A percentile compares a stretch with the other conserved stretches of the same genome.
These are phyloP conservation scores for Malurus melanocephalus DNA, from an alignment of 2,113 vertebrate species.

Conservation along the genomic window DNA sequence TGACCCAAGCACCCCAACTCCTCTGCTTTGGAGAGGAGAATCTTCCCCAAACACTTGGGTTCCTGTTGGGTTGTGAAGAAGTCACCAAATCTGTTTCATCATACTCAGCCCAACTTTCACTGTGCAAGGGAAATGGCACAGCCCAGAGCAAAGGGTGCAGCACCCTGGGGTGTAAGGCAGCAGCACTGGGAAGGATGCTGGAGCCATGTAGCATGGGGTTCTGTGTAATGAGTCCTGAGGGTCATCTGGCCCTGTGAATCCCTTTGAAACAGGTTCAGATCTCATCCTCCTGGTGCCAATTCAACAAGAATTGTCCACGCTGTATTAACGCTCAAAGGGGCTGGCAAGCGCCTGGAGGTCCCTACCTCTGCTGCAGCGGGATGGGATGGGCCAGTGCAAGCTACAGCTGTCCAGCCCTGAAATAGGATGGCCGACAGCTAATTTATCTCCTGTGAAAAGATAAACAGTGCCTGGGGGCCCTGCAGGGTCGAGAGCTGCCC, in stretches of 20 bases:
- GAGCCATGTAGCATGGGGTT: not conserved
- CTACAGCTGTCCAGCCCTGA: constrained; percentile 8
- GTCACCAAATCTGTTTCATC: rapidly evolving
- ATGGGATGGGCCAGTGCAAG: not conserved
- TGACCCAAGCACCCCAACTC: not conserved
- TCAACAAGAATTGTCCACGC: not conserved
- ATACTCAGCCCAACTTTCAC: not conserved
- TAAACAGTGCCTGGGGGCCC: constrained; percentile 32
- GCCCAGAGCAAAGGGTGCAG: not conserved
- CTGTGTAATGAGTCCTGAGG: not conserved
- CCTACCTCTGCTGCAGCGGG: rapidly evolving
- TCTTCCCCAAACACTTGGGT: not conserved
- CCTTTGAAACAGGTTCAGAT: not conserved
- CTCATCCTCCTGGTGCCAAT: not conserved
- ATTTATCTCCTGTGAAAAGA: constrained; percentile 37
- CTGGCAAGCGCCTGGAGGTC: not conserved
- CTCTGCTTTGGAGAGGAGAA: not conserved
- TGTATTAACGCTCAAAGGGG: not conserved
- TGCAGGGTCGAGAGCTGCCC: not conserved
- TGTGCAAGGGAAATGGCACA: not conserved
- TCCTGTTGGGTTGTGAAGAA: not conserved
- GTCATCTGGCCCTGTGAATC: not conserved
- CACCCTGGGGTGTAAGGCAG: not conserved
- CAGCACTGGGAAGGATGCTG: not conserved
- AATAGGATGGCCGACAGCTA: constrained; percentile 12